These are phyloP conservation scores for Chelonia mydas DNA, from an alignment of 2,797 vertebrate genomes.

Conservation along the genomic window DNA sequence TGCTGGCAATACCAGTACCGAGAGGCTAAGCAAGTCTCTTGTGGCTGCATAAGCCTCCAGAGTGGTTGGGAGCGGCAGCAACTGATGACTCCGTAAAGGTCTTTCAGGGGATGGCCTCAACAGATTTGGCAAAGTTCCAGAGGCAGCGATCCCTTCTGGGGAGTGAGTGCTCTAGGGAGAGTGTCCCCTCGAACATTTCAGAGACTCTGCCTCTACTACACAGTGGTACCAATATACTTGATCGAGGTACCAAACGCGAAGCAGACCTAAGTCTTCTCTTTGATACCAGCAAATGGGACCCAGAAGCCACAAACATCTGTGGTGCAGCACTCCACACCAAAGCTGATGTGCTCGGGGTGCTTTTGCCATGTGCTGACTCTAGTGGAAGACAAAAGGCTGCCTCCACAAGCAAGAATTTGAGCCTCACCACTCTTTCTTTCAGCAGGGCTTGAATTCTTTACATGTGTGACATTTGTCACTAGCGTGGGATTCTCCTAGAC, in stretches of 20 bases:
- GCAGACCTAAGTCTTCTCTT: background rate
- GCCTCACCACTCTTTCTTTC: background rate
- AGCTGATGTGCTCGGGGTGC: background rate
- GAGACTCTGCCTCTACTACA: no score
- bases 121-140: no score
- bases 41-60: no score
- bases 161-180: no score
- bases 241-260: background rate
- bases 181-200: no score
- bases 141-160: no score
- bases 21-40: no score
- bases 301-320: background rate
- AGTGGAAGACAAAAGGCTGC: background rate
- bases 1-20: no score
- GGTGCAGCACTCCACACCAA: background rate
- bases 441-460: background rate
- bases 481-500: background rate
- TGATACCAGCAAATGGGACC: background rate
- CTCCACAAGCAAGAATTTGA: background rate
- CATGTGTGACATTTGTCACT: background rate
- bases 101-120: no score
- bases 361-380: background rate
- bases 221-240: no score
- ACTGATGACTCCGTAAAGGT: no score
- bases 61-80: no score